These are phyloP conservation scores for Herpailurus yagouaroundi DNA, from an alignment of 2,113 vertebrate species.

Conservation along the genomic window DNA sequence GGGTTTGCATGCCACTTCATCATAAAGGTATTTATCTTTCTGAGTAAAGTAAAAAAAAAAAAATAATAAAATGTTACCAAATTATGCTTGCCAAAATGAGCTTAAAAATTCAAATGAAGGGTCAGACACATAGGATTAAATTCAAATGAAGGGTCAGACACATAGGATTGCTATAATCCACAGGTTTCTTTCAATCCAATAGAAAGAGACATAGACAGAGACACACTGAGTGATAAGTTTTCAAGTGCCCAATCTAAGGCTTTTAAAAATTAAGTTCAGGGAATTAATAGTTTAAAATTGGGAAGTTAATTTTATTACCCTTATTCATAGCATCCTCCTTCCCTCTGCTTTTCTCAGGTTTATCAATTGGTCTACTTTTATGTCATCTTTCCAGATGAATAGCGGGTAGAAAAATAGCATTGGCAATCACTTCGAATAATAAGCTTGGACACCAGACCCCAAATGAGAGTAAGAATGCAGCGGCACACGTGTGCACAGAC, in stretches of 20 bases:
- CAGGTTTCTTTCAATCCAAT: neutral
- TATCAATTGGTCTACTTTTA: neutral
- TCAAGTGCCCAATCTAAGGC: neutral
- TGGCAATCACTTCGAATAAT: neutral
- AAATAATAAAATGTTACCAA: constrained; percentile 53
- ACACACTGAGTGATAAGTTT: neutral
- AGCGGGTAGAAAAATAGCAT: neutral
- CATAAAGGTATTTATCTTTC: constrained; percentile 67
- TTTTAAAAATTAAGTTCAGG: neutral
- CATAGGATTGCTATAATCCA: neutral
- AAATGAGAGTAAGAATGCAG: neutral
- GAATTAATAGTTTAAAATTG: neutral
- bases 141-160: neutral
- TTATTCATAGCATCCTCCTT: neutral
- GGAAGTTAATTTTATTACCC: neutral
- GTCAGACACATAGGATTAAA: neutral
- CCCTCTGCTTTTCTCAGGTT: constrained; percentile 1
- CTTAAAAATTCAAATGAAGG: constrained; percentile 25
- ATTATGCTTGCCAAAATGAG: neutral
- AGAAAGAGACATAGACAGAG: neutral
- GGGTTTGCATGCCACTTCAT: constrained; percentile 46
- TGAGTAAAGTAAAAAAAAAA: constrained; percentile 64
- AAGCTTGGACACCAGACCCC: neutral
- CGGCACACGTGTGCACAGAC: rapidly evolving
- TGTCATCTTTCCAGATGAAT: neutral